These are phyloP conservation scores for Gonocerus acuteangulatus DNA, from an alignment of 2,888 invertebrate genomes.

Conservation along the genomic window DNA sequence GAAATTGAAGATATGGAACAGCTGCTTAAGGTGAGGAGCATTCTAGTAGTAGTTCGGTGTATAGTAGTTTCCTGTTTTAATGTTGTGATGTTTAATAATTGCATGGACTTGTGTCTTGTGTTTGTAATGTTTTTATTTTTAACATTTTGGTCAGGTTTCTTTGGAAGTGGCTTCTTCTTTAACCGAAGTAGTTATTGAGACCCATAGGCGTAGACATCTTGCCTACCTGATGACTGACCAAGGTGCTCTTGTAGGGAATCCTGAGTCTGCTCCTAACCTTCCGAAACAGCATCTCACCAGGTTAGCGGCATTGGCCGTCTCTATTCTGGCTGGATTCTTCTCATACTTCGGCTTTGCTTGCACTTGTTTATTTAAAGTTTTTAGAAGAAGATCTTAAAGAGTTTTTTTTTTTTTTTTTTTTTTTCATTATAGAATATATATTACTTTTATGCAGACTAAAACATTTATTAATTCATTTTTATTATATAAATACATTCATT, in stretches of 20 bases:
- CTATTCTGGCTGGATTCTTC: constrained; percentile 15
- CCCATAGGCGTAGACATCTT: constrained; percentile 81
- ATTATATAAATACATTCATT: no score
- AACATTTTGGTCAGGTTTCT: constrained; percentile 49
- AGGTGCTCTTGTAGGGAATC: constrained; percentile 85
- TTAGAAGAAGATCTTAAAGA: not conserved
- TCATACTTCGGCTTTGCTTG: constrained; percentile 7
- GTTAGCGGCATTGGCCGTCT: constrained; percentile 42
- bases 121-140: not conserved
- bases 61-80: constrained; percentile 33
- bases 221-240: constrained; percentile 96
- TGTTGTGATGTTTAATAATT: no score
- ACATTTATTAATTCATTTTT: no score
- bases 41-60: not conserved
- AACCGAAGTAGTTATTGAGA: constrained; percentile 77
- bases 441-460: no score
- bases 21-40: constrained; percentile 62
- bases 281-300: constrained; percentile 85
- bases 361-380: not conserved
- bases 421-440: no score
- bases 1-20: constrained; percentile 86
- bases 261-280: constrained; percentile 78
- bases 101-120: no score
- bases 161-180: constrained; percentile 71
- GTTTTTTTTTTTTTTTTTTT: no score